Evolutionary conservation across 2,888 invertebrate species (phyloP).

Genomic region (Parthenolecanium corni): DNA sequence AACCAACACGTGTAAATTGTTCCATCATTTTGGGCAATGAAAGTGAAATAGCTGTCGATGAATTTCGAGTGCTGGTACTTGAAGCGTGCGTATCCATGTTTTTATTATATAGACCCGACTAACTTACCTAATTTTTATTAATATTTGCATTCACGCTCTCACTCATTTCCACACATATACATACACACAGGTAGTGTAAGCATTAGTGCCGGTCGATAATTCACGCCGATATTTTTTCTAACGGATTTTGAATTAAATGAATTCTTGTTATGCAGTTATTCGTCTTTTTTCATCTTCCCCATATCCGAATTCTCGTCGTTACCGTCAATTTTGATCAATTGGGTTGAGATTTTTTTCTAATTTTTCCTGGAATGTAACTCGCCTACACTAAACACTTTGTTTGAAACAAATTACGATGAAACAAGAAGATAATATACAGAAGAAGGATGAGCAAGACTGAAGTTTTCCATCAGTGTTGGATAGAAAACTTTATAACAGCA

Average conservation of each 20-base stretch:
- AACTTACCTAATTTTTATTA: conserved; percentile 26
- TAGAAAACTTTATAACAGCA: no score
- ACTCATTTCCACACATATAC: neutral
- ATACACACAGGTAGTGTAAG: neutral
- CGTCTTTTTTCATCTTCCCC: neutral
- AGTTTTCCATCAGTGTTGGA: no score
- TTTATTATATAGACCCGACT: neutral
- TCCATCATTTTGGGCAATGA: neutral
- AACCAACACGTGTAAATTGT: no score
- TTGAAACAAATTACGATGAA: no score
- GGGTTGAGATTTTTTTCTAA: no score
- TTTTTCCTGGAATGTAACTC: no score
- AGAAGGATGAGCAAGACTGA: no score
- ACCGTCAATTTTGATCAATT: no score
- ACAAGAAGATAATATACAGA: no score
- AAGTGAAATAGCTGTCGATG: conserved; percentile 1
- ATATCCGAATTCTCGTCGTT: neutral
- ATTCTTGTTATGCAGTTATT: neutral
- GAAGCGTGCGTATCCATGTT: conserved; percentile 17
- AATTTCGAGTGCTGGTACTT: neutral
- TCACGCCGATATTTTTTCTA: neutral
- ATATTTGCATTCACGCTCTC: conserved; percentile 26
- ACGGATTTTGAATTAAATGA: neutral
- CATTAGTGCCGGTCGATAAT: conserved; percentile 23
- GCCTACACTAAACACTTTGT: no score